Evolutionary conservation across 2,113 vertebrate genomes (phyloP).

Genomic region (Telmatochromis sp.): DNA sequence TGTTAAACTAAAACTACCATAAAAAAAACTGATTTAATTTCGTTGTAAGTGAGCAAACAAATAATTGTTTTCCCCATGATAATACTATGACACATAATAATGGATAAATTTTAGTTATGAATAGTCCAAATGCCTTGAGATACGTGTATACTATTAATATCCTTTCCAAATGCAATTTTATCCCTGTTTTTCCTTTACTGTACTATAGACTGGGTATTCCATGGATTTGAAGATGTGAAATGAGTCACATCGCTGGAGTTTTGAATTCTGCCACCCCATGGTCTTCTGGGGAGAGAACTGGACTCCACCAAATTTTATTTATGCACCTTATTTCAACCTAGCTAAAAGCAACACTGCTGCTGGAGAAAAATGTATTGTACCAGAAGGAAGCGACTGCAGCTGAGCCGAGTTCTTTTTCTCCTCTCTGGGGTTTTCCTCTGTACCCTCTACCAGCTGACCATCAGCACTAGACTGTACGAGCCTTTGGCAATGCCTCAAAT

Average conservation of each 20-base stretch:
- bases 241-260: conserved; percentile 27
- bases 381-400: conserved; percentile 72
- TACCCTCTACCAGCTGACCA: conserved; percentile 78
- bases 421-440: conserved; percentile 75
- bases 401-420: conserved; percentile 80
- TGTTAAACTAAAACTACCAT: not conserved
- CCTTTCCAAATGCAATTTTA: not conserved
- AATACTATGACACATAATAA: not conserved
- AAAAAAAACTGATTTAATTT: not conserved
- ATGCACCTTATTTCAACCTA: conserved; percentile 38
- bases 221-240: conserved; percentile 50
- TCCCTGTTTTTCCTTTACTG: not conserved
- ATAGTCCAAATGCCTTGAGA: not conserved
- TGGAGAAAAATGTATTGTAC: conserved; percentile 71
- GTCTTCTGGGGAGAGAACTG: conserved; percentile 30
- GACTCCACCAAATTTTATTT: conserved; percentile 14
- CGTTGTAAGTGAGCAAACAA: not conserved
- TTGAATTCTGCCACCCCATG: conserved; percentile 22
- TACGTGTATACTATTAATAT: not conserved
- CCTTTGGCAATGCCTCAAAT: conserved; percentile 58
- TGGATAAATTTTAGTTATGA: not conserved
- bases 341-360: not conserved
- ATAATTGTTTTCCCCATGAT: not conserved
- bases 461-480: conserved; percentile 63
- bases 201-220: conserved; percentile 8